Evolutionary conservation across 2,888 invertebrate species (phyloP).

Genomic region (Ennomos erosarius): DNA sequence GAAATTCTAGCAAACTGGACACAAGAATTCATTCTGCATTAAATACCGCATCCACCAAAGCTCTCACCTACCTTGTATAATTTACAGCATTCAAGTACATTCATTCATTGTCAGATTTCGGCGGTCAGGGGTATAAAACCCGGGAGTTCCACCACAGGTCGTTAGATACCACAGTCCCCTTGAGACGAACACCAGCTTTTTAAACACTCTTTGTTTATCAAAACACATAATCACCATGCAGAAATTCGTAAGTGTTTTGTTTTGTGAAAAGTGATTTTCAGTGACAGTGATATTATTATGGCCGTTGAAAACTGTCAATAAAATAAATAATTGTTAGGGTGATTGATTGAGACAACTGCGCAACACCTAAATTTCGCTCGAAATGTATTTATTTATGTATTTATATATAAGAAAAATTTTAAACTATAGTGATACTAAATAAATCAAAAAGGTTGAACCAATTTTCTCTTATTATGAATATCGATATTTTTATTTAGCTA

Average conservation of each 20-base stretch:
- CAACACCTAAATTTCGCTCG: too few relatives aligned
- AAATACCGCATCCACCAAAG: conserved; percentile 55
- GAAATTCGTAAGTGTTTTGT: conserved; percentile 70
- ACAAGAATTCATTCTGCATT: too few relatives aligned
- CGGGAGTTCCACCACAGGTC: conserved; percentile 41
- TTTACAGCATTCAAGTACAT: conserved; percentile 66
- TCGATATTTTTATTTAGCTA: too few relatives aligned
- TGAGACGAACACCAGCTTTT: conserved; percentile 45
- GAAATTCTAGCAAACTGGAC: too few relatives aligned
- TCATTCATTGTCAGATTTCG: conserved; percentile 68
- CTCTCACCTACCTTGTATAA: conserved; percentile 44
- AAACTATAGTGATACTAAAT: too few relatives aligned
- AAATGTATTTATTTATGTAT: too few relatives aligned
- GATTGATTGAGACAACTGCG: too few relatives aligned
- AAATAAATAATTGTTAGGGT: background rate
- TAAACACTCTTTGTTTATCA: conserved; percentile 34
- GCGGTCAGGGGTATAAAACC: conserved; percentile 67
- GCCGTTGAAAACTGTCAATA: background rate
- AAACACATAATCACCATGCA: conserved; percentile 66
- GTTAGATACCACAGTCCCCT: conserved; percentile 68
- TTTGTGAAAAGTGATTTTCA: conserved; percentile 4
- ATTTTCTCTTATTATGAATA: too few relatives aligned
- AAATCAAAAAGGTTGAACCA: too few relatives aligned
- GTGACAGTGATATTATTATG: conserved; percentile 11
- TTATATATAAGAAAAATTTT: too few relatives aligned